phyloP scores from a whole-genome alignment of 2,797 vertebrate genomes.

The Arrhamphus sclerolepis region DNA sequence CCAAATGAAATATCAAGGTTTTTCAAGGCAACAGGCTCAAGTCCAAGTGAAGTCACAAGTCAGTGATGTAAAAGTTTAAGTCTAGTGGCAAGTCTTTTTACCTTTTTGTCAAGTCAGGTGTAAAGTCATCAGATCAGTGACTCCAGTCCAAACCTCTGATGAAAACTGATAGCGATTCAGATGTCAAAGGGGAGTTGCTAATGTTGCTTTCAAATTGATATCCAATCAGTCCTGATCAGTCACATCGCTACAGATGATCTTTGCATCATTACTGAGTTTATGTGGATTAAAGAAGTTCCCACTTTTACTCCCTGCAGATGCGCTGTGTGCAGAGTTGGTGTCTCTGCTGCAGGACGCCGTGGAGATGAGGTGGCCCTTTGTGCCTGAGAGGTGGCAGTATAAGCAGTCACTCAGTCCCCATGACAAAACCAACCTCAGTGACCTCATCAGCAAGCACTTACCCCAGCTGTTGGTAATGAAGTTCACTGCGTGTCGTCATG shows the following conservation, averaged over 20 bases:
- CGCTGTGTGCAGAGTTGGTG: conserved; percentile 85
- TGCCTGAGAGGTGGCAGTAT: conserved; percentile 97
- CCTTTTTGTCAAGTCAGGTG: too few species aligned
- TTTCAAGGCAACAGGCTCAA: too few species aligned
- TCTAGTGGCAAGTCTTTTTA: too few species aligned
- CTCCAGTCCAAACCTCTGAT: too few species aligned
- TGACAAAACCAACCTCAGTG: conserved; percentile 93
- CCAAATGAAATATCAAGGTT: too few species aligned
- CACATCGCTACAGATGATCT: not conserved
- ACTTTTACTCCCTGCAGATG: conserved; percentile 69
- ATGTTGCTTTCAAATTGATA: too few species aligned
- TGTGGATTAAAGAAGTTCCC: rapidly evolving
- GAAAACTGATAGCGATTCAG: too few species aligned
- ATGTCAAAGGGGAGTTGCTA: too few species aligned
- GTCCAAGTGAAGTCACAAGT: too few species aligned
- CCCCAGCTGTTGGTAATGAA: conserved; percentile 87
- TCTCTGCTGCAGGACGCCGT: conserved; percentile 89
- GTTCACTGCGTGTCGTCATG: not conserved
- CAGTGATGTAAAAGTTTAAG: too few species aligned
- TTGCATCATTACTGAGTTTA: not conserved
- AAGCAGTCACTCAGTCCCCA: conserved; percentile 82
- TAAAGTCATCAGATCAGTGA: too few species aligned
- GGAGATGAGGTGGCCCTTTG: conserved; percentile 97
- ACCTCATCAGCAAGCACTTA: conserved; percentile 83
- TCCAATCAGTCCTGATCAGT: too few species aligned